Evolutionary conservation across 2,888 invertebrate species (phyloP).

Genomic region (Phortica okadai): DNA sequence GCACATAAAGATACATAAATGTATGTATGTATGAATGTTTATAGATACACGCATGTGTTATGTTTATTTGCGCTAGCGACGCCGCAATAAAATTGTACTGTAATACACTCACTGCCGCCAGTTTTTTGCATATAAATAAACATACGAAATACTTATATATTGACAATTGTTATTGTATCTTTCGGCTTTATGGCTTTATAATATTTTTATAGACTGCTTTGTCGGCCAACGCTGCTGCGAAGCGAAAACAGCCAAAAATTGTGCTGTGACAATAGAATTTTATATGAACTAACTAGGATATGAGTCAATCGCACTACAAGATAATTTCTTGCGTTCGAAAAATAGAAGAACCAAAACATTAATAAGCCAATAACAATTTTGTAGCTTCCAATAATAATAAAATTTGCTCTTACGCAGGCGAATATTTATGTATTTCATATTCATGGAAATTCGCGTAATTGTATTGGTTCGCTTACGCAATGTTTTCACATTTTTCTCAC

Average conservation of each 20-base stretch:
- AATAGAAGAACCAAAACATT: no score
- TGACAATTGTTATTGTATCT: constrained; percentile 27
- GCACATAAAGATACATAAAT: neutral
- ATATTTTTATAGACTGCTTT: constrained; percentile 57
- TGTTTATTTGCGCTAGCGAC: constrained; percentile 32
- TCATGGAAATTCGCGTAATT: no score
- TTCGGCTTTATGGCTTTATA: constrained; percentile 51
- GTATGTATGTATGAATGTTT: neutral
- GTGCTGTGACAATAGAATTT: constrained; percentile 52
- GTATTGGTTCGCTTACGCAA: no score
- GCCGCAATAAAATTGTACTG: constrained; percentile 6
- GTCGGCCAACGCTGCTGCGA: neutral
- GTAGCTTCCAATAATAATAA: no score
- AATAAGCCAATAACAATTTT: no score
- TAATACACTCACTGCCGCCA: constrained; percentile 13
- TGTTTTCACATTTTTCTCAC: no score
- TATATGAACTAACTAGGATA: no score
- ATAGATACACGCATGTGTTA: constrained; percentile 38
- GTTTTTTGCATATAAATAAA: constrained; percentile 48
- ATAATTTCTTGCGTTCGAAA: no score
- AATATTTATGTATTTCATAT: no score
- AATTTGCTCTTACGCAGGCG: no score
- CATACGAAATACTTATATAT: constrained; percentile 25
- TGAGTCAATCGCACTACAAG: no score
- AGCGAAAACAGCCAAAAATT: constrained; percentile 16